These are phyloP conservation scores for Cheirogaleus major DNA, from an alignment of 2,797 vertebrate genomes.

Conservation along the genomic window DNA sequence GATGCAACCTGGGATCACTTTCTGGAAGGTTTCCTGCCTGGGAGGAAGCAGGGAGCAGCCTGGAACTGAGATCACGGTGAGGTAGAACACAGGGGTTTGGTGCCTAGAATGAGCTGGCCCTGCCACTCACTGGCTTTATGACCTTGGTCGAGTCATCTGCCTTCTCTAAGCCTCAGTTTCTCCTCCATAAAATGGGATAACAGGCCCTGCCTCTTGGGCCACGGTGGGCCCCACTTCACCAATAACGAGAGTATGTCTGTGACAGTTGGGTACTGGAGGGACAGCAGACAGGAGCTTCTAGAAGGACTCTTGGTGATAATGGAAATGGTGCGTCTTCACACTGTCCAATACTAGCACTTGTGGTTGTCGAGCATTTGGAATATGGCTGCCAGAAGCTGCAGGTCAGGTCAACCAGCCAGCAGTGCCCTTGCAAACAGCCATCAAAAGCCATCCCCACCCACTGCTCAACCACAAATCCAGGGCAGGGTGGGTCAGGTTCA, in stretches of 20 bases:
- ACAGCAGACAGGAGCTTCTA: too few species aligned
- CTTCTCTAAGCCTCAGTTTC: neutral
- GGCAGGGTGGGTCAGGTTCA: neutral
- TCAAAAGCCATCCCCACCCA: too few species aligned
- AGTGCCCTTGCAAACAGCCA: too few species aligned
- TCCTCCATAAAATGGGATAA: neutral
- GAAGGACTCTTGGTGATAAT: too few species aligned
- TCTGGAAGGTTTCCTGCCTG: neutral
- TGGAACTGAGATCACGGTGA: neutral
- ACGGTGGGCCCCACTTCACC: neutral
- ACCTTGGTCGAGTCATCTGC: neutral
- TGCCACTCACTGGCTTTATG: neutral
- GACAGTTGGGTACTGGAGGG: too few species aligned
- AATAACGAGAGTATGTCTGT: rapidly evolving
- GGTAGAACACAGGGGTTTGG: rapidly evolving
- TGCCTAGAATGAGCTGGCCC: neutral
- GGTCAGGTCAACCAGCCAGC: neutral
- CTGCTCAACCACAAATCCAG: neutral
- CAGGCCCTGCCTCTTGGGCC: neutral
- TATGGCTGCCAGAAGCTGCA: neutral
- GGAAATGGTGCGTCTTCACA: too few species aligned
- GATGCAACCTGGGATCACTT: neutral
- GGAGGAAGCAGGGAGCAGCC: neutral
- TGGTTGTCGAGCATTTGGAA: too few species aligned
- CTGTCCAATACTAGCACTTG: too few species aligned